Evolutionary conservation across 2,888 invertebrate genomes (phyloP).

Genomic region (Rugalucina vietnamica): DNA sequence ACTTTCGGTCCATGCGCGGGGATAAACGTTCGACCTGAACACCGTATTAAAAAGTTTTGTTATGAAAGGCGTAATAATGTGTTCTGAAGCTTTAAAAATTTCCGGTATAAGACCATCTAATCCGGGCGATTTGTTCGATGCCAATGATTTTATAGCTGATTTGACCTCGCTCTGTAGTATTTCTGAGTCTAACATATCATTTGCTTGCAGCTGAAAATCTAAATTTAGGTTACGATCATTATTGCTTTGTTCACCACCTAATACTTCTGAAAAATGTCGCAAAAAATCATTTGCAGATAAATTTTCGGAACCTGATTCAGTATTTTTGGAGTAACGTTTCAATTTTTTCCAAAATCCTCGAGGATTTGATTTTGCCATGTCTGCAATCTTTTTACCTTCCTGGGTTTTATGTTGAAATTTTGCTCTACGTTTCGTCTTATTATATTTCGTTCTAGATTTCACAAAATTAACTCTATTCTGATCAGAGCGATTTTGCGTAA

Average conservation of each 20-base stretch:
- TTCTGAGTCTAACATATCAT: not conserved
- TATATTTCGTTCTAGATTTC: not conserved
- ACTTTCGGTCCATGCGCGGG: not conserved
- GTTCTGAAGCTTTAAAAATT: not conserved
- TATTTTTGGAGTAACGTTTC: not conserved
- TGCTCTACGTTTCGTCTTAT: not conserved
- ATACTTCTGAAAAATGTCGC: not conserved
- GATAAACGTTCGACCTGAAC: not conserved
- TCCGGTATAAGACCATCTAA: not conserved
- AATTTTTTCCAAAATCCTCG: not conserved
- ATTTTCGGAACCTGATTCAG: not conserved
- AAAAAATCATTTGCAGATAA: not conserved
- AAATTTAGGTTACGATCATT: not conserved
- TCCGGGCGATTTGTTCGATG: not conserved
- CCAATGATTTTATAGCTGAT: not conserved
- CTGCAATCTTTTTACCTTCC: not conserved
- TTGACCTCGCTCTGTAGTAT: not conserved
- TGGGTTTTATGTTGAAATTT: not conserved
- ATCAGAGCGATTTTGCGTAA: not conserved
- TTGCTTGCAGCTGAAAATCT: not conserved
- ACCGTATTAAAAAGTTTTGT: not conserved
- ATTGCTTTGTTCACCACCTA: not conserved
- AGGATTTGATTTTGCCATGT: not conserved
- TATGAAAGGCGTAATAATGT: not conserved
- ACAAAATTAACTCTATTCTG: not conserved